A percentile compares a stretch with the other conserved stretches of the same genome.
Evolutionary conservation across 37 sponge, comb jelly and placozoan genomes (phyloP).

Genomic region (Tethya wilhelma): DNA sequence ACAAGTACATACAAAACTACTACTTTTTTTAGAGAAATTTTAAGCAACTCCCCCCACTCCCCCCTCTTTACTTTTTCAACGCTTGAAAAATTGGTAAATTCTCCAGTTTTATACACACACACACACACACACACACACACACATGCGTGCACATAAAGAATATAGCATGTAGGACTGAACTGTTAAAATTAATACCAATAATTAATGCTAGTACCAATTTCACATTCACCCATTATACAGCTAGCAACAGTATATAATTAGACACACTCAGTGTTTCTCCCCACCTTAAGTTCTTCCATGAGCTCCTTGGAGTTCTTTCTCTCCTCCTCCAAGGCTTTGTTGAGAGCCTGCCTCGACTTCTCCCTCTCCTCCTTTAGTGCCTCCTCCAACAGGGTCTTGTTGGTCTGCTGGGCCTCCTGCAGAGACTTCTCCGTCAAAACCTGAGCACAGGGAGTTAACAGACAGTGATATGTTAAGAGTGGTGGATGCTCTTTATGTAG

Average conservation of each 20-base stretch:
- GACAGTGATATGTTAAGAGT: not conserved
- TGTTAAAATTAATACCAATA: not conserved
- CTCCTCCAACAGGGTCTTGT: slow-evolving; percentile 37
- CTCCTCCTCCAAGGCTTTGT: slow-evolving; percentile 33
- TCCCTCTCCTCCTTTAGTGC: slow-evolving; percentile 67
- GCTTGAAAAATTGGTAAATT: no score
- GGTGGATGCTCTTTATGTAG: not conserved
- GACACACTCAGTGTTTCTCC: not conserved
- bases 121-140: slow-evolving; percentile 18
- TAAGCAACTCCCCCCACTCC: no score
- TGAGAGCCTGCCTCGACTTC: slow-evolving; percentile 17
- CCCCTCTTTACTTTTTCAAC: no score
- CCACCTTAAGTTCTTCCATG: slow-evolving; percentile 33
- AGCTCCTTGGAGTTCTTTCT: slow-evolving; percentile 35
- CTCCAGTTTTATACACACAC: not conserved
- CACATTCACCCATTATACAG: not conserved
- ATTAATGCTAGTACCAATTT: not conserved
- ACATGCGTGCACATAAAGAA: not conserved
- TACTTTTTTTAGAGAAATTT: no score
- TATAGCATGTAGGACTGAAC: not conserved
- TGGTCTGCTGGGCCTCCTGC: slow-evolving; percentile 16
- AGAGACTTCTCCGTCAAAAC: slow-evolving; percentile 35
- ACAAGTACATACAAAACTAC: no score
- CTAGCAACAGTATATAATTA: not conserved
- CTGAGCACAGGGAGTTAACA: not conserved